Base-by-base conservation (phyloP, 2,797 vertebrate genomes). In the Pipistrellus kuhlii region DNA sequence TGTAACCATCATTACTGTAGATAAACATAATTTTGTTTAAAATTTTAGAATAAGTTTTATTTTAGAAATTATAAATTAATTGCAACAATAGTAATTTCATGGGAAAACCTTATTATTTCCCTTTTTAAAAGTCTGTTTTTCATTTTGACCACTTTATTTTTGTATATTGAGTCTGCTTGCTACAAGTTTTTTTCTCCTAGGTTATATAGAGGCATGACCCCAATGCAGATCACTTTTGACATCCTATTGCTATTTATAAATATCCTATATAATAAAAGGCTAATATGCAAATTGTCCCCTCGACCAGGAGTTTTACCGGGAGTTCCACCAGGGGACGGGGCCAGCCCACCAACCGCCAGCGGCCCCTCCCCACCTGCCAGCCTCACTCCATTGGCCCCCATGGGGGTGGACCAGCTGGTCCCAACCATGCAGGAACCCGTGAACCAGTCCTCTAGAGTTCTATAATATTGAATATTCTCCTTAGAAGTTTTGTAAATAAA, bases 191-290 rank as follows among this genome's bases (percentile, higher is more conserved):
- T 78, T n/a, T 72, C 27, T 77, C 27, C 2, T 62, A 55, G 5
- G 1, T 95, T 20, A 38, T 75, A 23, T 8, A 3, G 35, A 92
- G 41, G 23, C 25, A n/a, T 68, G 8, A 92, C 32, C 10, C 4
- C 55, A 62, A 3, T 59, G 44, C 62, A 44, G 27, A 87, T 83
- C 27, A 44, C 53, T 95, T 93, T 81, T 91, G 25, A 68, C 55
- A 73, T 88, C 9, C 94, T 84, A 72, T 93, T 93, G 15, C 71
- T 75, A 44, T 92, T 96, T 90, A 90, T 21, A 93, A 57, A 86
- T 92, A 87, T 41, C 21, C 20, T 55, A 55, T 23, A 55, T 55
- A 23, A 55, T 55, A 55, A 55, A 55, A 55, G 8, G 53, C 53
- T 55, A 55, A 55, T 55, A 55, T 55, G 21, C 53, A 55, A 55